A percentile compares a stretch with the other conserved stretches of the same genome.
phyloP scores from a whole-genome alignment of 2,797 vertebrate genomes.

The Schizothorax lantsangensis region DNA sequence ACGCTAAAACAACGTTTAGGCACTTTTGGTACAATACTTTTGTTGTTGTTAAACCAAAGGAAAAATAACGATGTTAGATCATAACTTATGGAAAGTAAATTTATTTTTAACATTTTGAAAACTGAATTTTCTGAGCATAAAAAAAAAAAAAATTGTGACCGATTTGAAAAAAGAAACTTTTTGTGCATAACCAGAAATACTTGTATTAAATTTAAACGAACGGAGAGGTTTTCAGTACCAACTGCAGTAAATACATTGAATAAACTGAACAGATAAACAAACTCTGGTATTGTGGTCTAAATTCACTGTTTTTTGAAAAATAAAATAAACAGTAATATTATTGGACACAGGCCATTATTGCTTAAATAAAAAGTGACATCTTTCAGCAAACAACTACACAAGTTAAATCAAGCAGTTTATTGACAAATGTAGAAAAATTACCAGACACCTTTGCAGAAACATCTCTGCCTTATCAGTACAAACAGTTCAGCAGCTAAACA shows the following conservation, averaged over 20 bases:
- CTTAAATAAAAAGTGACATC: background rate
- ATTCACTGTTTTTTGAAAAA: background rate
- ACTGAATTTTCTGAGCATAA: background rate
- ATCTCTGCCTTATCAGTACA: background rate
- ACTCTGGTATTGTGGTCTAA: background rate
- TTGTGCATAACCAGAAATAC: background rate
- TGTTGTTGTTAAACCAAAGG: background rate
- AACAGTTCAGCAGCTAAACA: constrained; percentile 38
- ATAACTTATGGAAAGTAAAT: too few species aligned
- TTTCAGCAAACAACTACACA: background rate
- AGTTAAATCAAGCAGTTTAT: background rate
- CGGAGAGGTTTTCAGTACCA: accelerated
- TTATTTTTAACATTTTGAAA: too few species aligned
- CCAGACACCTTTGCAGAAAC: constrained; percentile 4
- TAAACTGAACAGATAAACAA: background rate
- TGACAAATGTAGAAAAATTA: background rate
- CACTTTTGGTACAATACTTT: background rate
- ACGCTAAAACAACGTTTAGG: too few species aligned
- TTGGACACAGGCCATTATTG: background rate
- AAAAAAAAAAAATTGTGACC: too few species aligned
- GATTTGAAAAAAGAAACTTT: too few species aligned
- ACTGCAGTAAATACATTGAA: too few species aligned
- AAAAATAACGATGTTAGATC: background rate
- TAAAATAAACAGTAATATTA: background rate
- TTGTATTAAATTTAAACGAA: background rate